phyloP scores from a whole-genome alignment of 2,888 invertebrate genomes.

The Branchellion lobata region DNA sequence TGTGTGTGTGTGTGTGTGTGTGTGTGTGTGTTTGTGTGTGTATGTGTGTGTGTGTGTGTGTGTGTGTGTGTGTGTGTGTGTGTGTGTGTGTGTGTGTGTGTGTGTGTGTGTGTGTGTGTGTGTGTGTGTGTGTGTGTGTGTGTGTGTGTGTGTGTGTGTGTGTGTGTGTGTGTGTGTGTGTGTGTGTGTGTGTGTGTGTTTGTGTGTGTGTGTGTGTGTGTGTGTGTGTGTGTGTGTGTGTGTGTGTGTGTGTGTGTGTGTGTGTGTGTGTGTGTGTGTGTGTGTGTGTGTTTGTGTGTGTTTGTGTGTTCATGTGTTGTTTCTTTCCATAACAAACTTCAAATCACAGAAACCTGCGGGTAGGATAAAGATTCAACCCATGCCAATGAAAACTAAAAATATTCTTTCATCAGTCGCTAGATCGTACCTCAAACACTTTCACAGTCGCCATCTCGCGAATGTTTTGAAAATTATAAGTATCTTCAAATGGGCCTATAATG shows the following conservation, averaged over 20 bases:
- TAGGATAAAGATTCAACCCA: too few relatives aligned
- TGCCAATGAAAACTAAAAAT: too few relatives aligned
- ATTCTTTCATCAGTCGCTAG: too few relatives aligned
- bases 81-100: constrained; percentile 38
- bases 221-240: constrained; percentile 28
- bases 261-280: constrained; percentile 31
- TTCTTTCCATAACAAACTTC: too few relatives aligned
- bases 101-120: constrained; percentile 28
- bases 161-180: constrained; percentile 42
- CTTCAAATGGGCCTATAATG: too few relatives aligned
- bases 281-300: constrained; percentile 8
- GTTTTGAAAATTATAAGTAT: too few relatives aligned
- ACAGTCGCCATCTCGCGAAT: too few relatives aligned
- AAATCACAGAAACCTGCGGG: too few relatives aligned
- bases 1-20: constrained; percentile 31
- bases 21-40: constrained; percentile 34
- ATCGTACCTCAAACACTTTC: too few relatives aligned
- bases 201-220: constrained; percentile 45
- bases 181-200: constrained; percentile 40
- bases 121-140: constrained; percentile 40
- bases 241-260: constrained; percentile 17
- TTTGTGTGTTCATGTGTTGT: background rate
- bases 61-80: constrained; percentile 37
- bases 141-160: constrained; percentile 43
- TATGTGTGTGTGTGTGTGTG: constrained; percentile 32